Conservation (phyloP, 2,888 invertebrate species). For the Pachymerium ferrugineum region DNA sequence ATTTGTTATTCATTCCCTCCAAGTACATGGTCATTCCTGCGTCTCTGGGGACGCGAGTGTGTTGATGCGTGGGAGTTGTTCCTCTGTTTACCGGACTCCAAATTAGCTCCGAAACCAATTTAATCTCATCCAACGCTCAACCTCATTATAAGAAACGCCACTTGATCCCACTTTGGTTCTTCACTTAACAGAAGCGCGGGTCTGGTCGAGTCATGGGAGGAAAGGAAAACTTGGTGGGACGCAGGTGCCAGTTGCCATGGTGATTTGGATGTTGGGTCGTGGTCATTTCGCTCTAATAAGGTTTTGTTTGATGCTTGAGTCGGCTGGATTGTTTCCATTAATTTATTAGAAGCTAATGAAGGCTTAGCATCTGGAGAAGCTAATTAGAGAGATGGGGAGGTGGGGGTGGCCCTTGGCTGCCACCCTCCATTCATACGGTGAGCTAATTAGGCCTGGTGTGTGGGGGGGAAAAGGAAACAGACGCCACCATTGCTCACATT, state of each 20-base stretch:
- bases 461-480: conserved; percentile 23
- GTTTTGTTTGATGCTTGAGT: neutral
- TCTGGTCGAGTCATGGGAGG: conserved; percentile 10
- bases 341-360: conserved; percentile 30
- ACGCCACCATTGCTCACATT: conserved; percentile 20
- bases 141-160: conserved; percentile 17
- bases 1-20: neutral
- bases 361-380: conserved; percentile 29
- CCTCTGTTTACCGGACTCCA: conserved; percentile 25
- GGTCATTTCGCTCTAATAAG: neutral
- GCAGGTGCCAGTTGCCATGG: conserved; percentile 14
- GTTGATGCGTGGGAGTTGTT: conserved; percentile 22
- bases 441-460: conserved; percentile 27
- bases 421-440: conserved; percentile 29
- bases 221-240: conserved; percentile 3
- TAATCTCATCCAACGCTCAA: neutral
- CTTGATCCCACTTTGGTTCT: conserved; percentile 8
- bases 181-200: neutral
- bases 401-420: conserved; percentile 25
- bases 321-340: conserved; percentile 29
- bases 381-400: conserved; percentile 23
- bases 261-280: neutral
- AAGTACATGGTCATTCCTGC: neutral
- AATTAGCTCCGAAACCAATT: conserved; percentile 27
- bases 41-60: conserved; percentile 17